Evolutionary conservation across 2,888 invertebrate genomes (phyloP), one percentile per base, ranked within the genome.

Genomic region (Brachynemurus nebulosus): DNA sequence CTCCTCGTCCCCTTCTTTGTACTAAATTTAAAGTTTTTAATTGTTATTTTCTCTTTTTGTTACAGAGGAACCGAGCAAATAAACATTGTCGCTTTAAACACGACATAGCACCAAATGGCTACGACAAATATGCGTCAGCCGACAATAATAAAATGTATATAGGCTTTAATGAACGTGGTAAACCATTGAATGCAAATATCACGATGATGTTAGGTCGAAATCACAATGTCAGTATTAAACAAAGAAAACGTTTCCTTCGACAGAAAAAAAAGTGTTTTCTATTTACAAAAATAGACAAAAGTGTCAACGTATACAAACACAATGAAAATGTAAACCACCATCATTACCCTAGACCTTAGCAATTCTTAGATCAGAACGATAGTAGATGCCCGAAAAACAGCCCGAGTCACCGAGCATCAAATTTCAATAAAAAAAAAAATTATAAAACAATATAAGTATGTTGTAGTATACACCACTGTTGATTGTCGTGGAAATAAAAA

Each of bases 31-130:
- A n/a, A n/a, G n/a, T n/a, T n/a, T n/a, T n/a, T n/a, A n/a, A n/a
- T n/a, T n/a, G n/a, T n/a, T n/a, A n/a, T n/a, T n/a, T n/a, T n/a
- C n/a, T n/a, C n/a, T n/a, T n/a, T n/a, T n/a, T n/a, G n/a, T 23
- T 33, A 12, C 34, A 33, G 21, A 35, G 35, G 18, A 35, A 34
- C 34, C 33, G 16, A 35, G 20, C 21, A 20, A 42, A 34, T 35
- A 14, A 17, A 18, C 21, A 42, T 34, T 42, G 42, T 25, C 42
- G 21, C 11, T 42, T 42, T 14, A 34, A 23, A 35, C 42, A 42
- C 17, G 35, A 34, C n/a, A 35, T 42, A 21, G 35, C 12, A 20
- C 12, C 18, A 9, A 21, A 34, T 21, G 42, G 42, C 11, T 42
- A 20, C 35, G 42, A 42, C 35, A 34, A 18, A 9, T 42, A 42